phyloP scores from a whole-genome alignment of 2,113 vertebrate species.

The Calonectris borealis region DNA sequence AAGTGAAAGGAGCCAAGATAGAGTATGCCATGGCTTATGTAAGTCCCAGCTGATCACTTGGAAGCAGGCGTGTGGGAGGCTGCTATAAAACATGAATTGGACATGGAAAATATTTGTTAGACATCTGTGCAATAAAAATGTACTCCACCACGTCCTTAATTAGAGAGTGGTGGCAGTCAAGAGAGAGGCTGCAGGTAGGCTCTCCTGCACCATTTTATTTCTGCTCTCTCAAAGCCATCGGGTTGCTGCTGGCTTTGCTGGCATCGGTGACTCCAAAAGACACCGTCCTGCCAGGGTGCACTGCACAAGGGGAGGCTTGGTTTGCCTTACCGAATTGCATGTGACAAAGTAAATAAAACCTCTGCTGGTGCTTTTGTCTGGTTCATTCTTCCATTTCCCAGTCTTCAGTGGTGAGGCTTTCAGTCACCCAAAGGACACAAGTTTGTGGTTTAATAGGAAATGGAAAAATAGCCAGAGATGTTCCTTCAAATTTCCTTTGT shows the following conservation, averaged over 20 bases:
- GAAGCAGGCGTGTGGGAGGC: constrained; percentile 16
- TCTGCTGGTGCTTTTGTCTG: background rate
- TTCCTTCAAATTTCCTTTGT: background rate
- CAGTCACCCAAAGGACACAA: background rate
- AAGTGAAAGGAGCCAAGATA: constrained; percentile 89
- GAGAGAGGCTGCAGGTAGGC: background rate
- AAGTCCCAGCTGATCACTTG: constrained; percentile 73
- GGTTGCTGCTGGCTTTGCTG: background rate
- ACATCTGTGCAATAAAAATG: background rate
- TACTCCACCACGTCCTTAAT: background rate
- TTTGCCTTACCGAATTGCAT: background rate
- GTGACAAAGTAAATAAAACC: background rate
- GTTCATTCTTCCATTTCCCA: background rate
- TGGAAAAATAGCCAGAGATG: background rate
- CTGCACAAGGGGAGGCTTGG: background rate
- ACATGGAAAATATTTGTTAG: constrained; percentile 28
- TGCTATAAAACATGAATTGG: constrained; percentile 7
- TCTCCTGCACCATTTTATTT: background rate
- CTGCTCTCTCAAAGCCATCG: background rate
- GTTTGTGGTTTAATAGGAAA: background rate
- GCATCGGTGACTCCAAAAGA: background rate
- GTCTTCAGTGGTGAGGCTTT: background rate
- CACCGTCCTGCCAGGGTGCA: background rate
- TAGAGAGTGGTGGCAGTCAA: background rate
- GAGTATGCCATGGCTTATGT: constrained; percentile 91